Evolutionary conservation across 2,113 vertebrate species (phyloP), one percentile per base, ranked within the genome.

Genomic region (Oryzias woworae): DNA sequence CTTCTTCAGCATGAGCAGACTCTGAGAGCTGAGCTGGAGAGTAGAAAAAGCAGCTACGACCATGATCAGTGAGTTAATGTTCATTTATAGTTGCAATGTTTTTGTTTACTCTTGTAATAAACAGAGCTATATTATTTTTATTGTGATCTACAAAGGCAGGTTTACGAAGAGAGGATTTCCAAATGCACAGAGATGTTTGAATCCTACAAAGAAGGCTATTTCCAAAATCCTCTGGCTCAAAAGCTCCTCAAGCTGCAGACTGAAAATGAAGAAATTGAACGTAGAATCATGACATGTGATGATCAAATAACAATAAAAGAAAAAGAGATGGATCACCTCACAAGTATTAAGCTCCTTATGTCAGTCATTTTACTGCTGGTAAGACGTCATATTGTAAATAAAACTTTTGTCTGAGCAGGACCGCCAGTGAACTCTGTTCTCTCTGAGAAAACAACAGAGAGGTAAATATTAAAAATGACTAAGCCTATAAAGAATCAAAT

Each of bases 1-100:
- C 80, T 93, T 28, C 78, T 77, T 62, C 87, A 91, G 44, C 92
- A 90, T 71, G 81, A 89, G 68, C 86, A 87, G 59, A 80, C 63
- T 0, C 62, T 92, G 63, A 91, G 87, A 82, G 28, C 70, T 43
- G 91, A 92, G 58, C 58, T 92, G 45, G 82, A 92, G 43, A 88
- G 49, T 16, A 80, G 69, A 65, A 79, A 77, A 66, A 68, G 69
- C 57, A 86, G 58, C 58, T 91, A 74, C 74, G 79, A 64, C 42
- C 59, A 77, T 22, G 90, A 92, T 53, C 77, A 26, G 92, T 93
- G 52, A 47, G 89, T 81, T 62, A 7, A 36, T 36, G 8, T 10
- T 36, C 10, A 2, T 13, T 36, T 12, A 36, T 10, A 10, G 8
- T 10, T 36, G 10, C 10, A 36, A 12, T 36, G 8, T 36, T 36